Percentiles rank a stretch among this genome's conserved stretches.
These are phyloP conservation scores for Harpagoxenus sublaevis DNA, from an alignment of 2,888 invertebrate genomes.

Conservation along the genomic window DNA sequence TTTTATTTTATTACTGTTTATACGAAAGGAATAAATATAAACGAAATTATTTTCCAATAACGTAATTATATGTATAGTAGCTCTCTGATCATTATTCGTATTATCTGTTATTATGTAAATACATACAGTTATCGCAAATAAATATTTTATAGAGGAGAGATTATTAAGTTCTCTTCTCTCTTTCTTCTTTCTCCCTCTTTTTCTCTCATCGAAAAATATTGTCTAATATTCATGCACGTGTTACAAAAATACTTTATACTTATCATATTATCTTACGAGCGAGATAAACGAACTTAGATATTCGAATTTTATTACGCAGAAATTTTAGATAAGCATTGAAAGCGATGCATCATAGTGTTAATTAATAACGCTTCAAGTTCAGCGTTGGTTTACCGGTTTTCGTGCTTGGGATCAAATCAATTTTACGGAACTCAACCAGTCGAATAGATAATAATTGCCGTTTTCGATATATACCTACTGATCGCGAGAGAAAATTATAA, in stretches of 20 bases:
- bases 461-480: conserved; percentile 13
- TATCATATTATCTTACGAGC: background rate
- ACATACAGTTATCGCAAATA: background rate
- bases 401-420: conserved; percentile 10
- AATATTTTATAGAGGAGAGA: background rate
- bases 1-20: background rate
- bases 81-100: conserved; percentile 1
- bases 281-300: background rate
- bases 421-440: conserved; percentile 21
- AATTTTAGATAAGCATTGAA: conserved; percentile 18
- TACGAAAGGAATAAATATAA: background rate
- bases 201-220: background rate
- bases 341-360: conserved; percentile 5
- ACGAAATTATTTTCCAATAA: conserved; percentile 2
- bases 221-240: background rate
- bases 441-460: conserved; percentile 31
- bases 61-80: background rate
- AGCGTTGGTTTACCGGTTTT: conserved; percentile 27
- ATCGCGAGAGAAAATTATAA: conserved; percentile 24
- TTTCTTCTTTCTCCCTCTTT: background rate
- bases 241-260: background rate
- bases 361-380: conserved; percentile 23
- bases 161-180: conserved; percentile 1
- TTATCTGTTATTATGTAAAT: background rate
- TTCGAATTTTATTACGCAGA: conserved; percentile 13